These are phyloP conservation scores for Aleiodes testaceus DNA, from an alignment of 2,888 invertebrate species.

Conservation along the genomic window DNA sequence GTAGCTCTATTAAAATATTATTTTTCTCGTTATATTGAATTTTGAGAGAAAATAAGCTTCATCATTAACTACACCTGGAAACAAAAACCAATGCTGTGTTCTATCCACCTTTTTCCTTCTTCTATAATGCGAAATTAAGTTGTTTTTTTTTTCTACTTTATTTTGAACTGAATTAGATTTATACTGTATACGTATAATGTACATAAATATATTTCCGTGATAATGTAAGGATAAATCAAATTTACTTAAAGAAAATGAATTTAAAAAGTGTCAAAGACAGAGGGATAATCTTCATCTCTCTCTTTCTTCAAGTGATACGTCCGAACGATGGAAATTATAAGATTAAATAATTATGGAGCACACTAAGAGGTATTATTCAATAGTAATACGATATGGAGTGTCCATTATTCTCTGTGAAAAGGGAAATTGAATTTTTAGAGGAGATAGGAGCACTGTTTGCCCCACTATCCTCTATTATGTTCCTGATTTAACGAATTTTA, in stretches of 20 bases:
- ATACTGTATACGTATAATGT: constrained; percentile 36
- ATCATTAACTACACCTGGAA: constrained; percentile 21
- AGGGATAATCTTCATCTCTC: not conserved
- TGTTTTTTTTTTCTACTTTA: constrained; percentile 20
- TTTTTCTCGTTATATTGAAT: constrained; percentile 41
- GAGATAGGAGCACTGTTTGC: not conserved
- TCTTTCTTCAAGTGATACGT: constrained; percentile 7
- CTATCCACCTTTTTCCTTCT: constrained; percentile 19
- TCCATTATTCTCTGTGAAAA: constrained; percentile 10
- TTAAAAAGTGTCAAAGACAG: constrained; percentile 7
- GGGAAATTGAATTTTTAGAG: not conserved
- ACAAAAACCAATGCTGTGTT: constrained; percentile 31
- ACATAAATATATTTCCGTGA: constrained; percentile 41
- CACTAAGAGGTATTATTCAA: constrained; percentile 2
- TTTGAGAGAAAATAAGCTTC: constrained; percentile 6
- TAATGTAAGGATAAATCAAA: constrained; percentile 25
- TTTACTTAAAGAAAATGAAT: constrained; percentile 17
- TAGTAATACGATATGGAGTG: constrained; percentile 29
- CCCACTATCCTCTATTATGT: not conserved
- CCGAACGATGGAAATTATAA: constrained; percentile 9
- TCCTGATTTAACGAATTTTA: constrained; percentile 26
- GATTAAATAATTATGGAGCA: constrained; percentile 5
- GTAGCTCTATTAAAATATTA: constrained; percentile 54
- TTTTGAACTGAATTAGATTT: constrained; percentile 33
- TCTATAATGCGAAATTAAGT: not conserved